Conservation (phyloP, 2,888 invertebrate genomes). For the Dusona sp. region DNA sequence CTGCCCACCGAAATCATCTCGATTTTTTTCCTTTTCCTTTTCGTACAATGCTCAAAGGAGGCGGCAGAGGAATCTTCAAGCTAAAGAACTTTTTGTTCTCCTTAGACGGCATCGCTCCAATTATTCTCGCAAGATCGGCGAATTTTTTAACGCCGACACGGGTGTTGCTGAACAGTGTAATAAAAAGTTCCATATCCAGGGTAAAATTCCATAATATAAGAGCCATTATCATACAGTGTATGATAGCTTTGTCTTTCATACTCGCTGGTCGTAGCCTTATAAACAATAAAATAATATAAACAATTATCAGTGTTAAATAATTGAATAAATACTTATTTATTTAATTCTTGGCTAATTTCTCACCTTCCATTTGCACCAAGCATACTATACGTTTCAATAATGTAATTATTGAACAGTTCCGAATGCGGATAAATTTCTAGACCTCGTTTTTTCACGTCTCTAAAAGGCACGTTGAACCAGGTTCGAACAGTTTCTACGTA, state of each 20-base stretch:
- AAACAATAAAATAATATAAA: constrained; percentile 15
- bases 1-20: constrained; percentile 17
- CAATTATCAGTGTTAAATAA: neutral
- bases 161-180: constrained; percentile 70
- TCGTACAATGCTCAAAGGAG: constrained; percentile 63
- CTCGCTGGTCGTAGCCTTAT: constrained; percentile 78
- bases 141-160: constrained; percentile 79
- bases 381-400: constrained; percentile 78
- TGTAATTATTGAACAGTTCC: constrained; percentile 73
- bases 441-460: constrained; percentile 74
- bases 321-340: neutral
- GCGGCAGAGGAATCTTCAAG: constrained; percentile 80
- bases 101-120: constrained; percentile 76
- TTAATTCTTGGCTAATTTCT: constrained; percentile 4
- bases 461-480: constrained; percentile 79
- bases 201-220: constrained; percentile 77
- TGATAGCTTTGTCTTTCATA: constrained; percentile 80
- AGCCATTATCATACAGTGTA: constrained; percentile 80
- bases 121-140: constrained; percentile 75
- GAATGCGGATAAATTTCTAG: constrained; percentile 74
- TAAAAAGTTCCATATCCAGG: constrained; percentile 79
- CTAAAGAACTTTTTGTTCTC: constrained; percentile 76
- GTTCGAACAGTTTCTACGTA: constrained; percentile 76
- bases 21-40: constrained; percentile 70
- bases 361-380: constrained; percentile 77